Evolutionary conservation across 2,113 vertebrate genomes (phyloP).

Genomic region (Dasyprocta punctata): DNA sequence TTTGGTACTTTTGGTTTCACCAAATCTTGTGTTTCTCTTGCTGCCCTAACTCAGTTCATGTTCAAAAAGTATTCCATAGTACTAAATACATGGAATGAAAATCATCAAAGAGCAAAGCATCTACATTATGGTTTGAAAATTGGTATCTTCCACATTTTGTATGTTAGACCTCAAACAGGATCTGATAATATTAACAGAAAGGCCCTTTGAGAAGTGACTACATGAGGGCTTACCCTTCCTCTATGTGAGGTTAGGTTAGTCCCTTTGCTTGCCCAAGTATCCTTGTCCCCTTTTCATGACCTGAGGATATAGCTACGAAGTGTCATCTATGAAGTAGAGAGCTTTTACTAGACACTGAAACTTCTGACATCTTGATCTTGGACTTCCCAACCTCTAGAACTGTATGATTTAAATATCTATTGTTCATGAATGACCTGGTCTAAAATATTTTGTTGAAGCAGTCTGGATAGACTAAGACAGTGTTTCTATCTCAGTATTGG

Average conservation of each 20-base stretch:
- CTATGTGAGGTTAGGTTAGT: not conserved
- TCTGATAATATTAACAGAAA: not conserved
- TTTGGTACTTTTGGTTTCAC: not conserved
- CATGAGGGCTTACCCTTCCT: not conserved
- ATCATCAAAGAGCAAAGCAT: not conserved
- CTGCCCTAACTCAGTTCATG: not conserved
- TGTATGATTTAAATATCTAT: not conserved
- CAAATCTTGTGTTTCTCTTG: not conserved
- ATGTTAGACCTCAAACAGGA: not conserved
- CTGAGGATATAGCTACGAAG: not conserved
- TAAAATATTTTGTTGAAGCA: not conserved
- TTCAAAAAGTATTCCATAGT: not conserved
- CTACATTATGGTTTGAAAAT: not conserved
- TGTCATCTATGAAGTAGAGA: not conserved
- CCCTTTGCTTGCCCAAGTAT: not conserved
- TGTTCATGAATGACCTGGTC: not conserved
- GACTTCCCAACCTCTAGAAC: not conserved
- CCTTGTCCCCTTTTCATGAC: not conserved
- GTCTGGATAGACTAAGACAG: not conserved
- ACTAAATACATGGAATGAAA: not conserved
- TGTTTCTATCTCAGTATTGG: slow-evolving; percentile 2
- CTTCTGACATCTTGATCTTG: not conserved
- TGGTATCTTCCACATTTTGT: not conserved
- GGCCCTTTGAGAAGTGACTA: not conserved
- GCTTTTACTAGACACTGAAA: not conserved